Base-by-base conservation (phyloP, 2,888 invertebrate genomes). In the Xylota segnis region DNA sequence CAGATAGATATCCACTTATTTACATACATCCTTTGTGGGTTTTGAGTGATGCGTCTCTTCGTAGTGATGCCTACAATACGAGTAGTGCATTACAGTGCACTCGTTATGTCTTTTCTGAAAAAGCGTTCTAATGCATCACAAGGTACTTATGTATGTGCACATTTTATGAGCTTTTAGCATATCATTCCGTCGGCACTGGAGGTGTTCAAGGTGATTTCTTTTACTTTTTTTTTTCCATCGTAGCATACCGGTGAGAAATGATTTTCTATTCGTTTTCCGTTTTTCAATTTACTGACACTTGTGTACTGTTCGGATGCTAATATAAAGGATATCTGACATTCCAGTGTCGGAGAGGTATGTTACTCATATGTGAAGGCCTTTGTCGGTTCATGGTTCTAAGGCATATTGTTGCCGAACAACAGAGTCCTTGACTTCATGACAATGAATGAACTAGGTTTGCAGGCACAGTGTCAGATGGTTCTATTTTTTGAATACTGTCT, bases 201-300 rank as follows among this genome's bases (percentile, higher is more conserved):
- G 29, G 14, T 14, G 29, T 79, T 79, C 50, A 58, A 72, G 58
- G 65, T 79, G 29, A 58, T 58, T 32, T 37, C 3, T 10, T 45
- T 34, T 32, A 7, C 32, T 14, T 27, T n/a, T n/a, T n/a, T n/a
- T n/a, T n/a, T 7, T 32, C 6, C 12, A 10, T 12, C 23, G 12
- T 10, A 23, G 23, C 23, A 23, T 23, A 23, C 32, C 14, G 18
- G 14, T 16, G 40, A 40, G 27, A 59, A 74, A 74, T 63, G 40
- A 54, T 40, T 63, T 54, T 72, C 16, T 18, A 27, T 34, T 65
- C 10, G 54, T 45, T 34, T 68, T 70, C 18, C 18, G 40, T 34
- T 58, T 79, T 72, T 66, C 63, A 47, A 72, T 79, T 59, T 66
- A 72, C 72, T 58, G 58, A 58, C 58, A 63, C 54, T 70, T 61